phyloP scores from a whole-genome alignment of 2,888 invertebrate species.

The Synergus gifuensis region DNA sequence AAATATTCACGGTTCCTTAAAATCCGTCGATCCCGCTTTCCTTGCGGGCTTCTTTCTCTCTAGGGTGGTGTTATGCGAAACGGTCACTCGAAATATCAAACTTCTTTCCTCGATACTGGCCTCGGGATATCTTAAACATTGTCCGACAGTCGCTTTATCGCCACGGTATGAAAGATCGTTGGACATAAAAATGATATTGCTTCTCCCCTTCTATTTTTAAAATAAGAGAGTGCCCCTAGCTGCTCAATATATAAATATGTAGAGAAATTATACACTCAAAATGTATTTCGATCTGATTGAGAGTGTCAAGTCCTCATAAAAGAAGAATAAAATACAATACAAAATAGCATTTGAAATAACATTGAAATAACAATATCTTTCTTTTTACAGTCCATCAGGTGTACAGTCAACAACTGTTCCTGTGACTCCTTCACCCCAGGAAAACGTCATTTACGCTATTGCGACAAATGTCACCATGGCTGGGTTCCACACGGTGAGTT shows the following conservation, averaged over 20 bases:
- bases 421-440: conserved; percentile 86
- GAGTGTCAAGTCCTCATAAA: no score
- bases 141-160: conserved; percentile 43
- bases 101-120: conserved; percentile 49
- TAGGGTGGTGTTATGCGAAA: conserved; percentile 72
- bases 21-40: conserved; percentile 70
- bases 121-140: conserved; percentile 18
- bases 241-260: conserved; percentile 5
- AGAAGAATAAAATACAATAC: no score
- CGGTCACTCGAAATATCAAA: conserved; percentile 73
- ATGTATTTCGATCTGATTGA: no score
- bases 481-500: conserved; percentile 88
- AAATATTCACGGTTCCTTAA: conserved; percentile 77
- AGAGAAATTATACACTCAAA: no score
- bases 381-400: conserved; percentile 82
- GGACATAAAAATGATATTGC: background rate
- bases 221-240: background rate
- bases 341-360: no score
- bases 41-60: conserved; percentile 64
- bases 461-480: conserved; percentile 86
- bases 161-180: background rate
- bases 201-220: background rate
- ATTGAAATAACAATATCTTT: conserved; percentile 11
- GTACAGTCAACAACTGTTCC: conserved; percentile 83
- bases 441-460: conserved; percentile 83